Evolutionary conservation across 2,113 vertebrate genomes (phyloP).

Genomic region (Galemys pyrenaicus): DNA sequence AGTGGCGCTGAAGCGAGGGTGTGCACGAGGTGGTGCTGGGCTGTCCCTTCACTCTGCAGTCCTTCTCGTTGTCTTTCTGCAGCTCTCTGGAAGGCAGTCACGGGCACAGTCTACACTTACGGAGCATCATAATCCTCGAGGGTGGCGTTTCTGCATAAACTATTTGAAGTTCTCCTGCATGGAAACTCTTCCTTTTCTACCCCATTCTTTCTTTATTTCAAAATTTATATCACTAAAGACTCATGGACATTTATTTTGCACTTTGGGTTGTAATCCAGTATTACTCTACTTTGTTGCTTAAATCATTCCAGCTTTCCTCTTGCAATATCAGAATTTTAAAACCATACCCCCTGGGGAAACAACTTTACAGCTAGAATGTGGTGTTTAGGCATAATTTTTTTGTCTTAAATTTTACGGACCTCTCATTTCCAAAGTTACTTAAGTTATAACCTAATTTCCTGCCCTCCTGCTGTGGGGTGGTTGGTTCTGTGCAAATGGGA

Average conservation of each 20-base stretch:
- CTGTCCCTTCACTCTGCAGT: background rate
- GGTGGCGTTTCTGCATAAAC: background rate
- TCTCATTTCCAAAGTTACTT: background rate
- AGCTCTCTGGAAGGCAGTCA: background rate
- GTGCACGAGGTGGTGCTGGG: background rate
- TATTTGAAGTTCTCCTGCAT: background rate
- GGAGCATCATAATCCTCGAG: background rate
- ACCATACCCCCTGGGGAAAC: background rate
- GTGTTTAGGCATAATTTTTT: background rate
- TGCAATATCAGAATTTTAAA: background rate
- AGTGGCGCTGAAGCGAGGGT: background rate
- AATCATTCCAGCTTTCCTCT: background rate
- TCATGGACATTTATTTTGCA: background rate
- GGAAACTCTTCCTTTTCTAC: background rate
- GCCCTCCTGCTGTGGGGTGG: background rate
- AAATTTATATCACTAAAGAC: background rate
- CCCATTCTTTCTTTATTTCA: background rate
- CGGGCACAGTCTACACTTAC: background rate
- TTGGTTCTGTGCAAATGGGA: background rate
- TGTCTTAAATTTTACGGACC: background rate
- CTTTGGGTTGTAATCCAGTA: background rate
- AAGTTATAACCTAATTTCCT: background rate
- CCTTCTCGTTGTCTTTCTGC: background rate
- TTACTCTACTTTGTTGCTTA: background rate
- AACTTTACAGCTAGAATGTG: background rate